Evolutionary conservation across 2,888 invertebrate species (phyloP).

Genomic region (Dryobotodes eremita): DNA sequence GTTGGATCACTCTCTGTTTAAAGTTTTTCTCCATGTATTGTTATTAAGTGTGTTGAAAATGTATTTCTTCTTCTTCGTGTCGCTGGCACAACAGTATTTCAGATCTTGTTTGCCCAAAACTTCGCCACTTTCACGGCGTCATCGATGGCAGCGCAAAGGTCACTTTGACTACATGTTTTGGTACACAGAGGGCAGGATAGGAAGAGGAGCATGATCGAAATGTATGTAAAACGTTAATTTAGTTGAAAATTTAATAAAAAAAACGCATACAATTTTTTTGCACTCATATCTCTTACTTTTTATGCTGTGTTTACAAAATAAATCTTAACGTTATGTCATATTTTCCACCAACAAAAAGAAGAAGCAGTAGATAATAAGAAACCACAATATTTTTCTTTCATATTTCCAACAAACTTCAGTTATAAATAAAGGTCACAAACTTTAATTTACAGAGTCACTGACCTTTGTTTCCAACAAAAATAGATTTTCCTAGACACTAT

Average conservation of each 20-base stretch:
- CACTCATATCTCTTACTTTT: background rate
- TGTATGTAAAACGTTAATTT: background rate
- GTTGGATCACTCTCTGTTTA: background rate
- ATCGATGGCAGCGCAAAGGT: background rate
- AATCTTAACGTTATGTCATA: conserved; percentile 15
- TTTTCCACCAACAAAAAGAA: conserved; percentile 4
- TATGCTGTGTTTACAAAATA: conserved; percentile 27
- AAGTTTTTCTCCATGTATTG: background rate
- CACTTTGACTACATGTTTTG: background rate
- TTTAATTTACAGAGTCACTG: conserved; percentile 22
- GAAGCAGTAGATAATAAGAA: background rate
- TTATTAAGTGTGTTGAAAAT: background rate
- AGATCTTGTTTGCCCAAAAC: no score
- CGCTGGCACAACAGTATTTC: no score
- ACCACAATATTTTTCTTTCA: conserved; percentile 39
- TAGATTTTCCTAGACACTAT: conserved; percentile 17
- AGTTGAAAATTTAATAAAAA: background rate
- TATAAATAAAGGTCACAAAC: conserved; percentile 20
- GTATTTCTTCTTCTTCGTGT: background rate
- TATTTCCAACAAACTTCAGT: conserved; percentile 16
- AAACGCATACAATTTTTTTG: background rate
- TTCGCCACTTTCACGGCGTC: background rate
- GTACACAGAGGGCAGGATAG: background rate
- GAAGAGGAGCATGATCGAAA: background rate
- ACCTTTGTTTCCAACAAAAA: conserved; percentile 39